Conservation (phyloP, 1,140 invertebrate species). For the Saxidomus purpurata region DNA sequence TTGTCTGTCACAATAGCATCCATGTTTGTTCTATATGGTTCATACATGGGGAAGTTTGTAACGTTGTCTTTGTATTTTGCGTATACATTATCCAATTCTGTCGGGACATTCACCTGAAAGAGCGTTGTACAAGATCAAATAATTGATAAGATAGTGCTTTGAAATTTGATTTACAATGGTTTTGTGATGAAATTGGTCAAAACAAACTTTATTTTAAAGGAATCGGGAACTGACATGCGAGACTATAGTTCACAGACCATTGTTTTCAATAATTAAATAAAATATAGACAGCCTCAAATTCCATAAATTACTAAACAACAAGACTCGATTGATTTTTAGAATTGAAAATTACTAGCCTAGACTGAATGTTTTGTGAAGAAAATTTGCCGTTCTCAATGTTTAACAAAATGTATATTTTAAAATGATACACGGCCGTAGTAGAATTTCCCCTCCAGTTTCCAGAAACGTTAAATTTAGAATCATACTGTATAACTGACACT, state of each 20-base stretch:
- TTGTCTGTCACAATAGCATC: neutral
- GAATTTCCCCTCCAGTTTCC: too few relatives aligned
- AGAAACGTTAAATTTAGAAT: too few relatives aligned
- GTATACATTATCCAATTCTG: neutral
- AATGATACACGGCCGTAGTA: too few relatives aligned
- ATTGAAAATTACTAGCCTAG: too few relatives aligned
- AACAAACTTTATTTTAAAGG: neutral
- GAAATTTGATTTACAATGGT: too few relatives aligned
- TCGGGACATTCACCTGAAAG: constrained; percentile 31
- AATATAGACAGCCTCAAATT: too few relatives aligned
- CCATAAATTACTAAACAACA: too few relatives aligned
- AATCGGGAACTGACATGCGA: neutral
- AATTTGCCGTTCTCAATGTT: too few relatives aligned
- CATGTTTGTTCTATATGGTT: neutral
- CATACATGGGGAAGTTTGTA: constrained; percentile 46
- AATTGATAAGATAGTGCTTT: neutral
- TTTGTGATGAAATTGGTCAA: neutral
- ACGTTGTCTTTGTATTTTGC: neutral
- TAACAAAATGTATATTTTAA: neutral
- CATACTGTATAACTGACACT: too few relatives aligned
- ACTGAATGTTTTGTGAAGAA: too few relatives aligned
- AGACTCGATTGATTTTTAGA: too few relatives aligned
- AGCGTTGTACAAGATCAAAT: neutral
- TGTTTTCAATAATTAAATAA: neutral
- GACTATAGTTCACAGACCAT: neutral